phyloP scores from a whole-genome alignment of 1,140 invertebrate species.

The Orius laevigatus region DNA sequence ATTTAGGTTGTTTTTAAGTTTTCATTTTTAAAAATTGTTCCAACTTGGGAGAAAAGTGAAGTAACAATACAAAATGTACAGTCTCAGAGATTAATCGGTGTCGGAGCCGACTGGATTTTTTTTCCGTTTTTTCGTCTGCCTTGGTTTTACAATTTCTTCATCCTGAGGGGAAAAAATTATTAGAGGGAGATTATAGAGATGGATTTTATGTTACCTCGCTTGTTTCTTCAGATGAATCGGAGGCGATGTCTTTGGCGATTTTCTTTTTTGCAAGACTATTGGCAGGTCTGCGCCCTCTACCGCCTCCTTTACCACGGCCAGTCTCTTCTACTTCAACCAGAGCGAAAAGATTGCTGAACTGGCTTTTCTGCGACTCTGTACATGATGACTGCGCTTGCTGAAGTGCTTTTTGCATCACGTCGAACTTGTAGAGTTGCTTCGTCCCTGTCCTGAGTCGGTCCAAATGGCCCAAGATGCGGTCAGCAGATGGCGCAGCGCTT shows the following conservation, averaged over 20 bases:
- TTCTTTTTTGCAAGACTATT: constrained; percentile 31
- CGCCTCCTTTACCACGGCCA: constrained; percentile 23
- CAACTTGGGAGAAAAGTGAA: not conserved
- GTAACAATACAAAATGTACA: not conserved
- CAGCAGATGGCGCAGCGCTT: constrained; percentile 42
- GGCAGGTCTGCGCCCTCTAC: constrained; percentile 29
- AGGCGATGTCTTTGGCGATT: constrained; percentile 34
- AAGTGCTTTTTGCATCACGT: constrained; percentile 78
- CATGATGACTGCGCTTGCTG: constrained; percentile 46
- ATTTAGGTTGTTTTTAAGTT: no score
- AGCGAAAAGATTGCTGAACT: constrained; percentile 79
- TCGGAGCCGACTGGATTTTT: constrained; percentile 61
- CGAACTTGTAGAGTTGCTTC: constrained; percentile 53
- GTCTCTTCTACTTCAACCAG: constrained; percentile 75
- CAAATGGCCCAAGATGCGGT: constrained; percentile 78
- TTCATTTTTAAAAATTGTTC: not conserved
- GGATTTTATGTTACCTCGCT: constrained; percentile 44
- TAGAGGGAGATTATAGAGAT: not conserved
- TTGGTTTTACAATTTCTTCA: constrained; percentile 69
- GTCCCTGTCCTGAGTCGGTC: constrained; percentile 70
- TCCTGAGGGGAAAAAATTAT: constrained; percentile 35
- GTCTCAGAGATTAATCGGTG: constrained; percentile 47
- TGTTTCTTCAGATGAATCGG: constrained; percentile 57
- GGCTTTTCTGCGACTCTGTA: constrained; percentile 56
- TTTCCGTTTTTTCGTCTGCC: constrained; percentile 72